Percentiles rank a stretch among this genome's conserved stretches.
These are phyloP conservation scores for Aphodius granarius DNA, from an alignment of 2,888 invertebrate species.

Conservation along the genomic window DNA sequence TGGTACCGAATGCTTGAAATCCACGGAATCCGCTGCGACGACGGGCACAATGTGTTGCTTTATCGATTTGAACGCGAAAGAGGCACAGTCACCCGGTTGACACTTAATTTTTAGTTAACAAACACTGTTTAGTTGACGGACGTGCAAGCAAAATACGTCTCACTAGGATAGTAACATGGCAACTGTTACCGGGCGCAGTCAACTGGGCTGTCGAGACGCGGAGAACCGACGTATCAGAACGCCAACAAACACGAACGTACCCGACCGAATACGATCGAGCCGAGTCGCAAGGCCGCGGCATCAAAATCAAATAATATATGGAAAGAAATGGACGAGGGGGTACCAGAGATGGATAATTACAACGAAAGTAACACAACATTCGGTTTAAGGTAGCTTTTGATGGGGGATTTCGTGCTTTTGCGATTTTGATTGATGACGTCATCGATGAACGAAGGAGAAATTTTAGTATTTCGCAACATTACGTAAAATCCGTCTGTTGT, in stretches of 20 bases:
- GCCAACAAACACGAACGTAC: conserved; percentile 19
- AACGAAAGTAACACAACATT: neutral
- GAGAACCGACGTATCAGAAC: conserved; percentile 27
- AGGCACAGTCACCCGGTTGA: conserved; percentile 3
- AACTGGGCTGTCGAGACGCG: conserved; percentile 38
- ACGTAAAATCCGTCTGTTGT: conserved; percentile 32
- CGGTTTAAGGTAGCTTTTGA: neutral
- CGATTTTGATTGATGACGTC: conserved; percentile 20
- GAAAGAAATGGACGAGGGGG: neutral
- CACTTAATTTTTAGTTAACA: conserved; percentile 11
- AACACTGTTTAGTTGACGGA: conserved; percentile 1
- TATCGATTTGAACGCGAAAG: neutral
- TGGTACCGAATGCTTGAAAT: conserved; percentile 1
- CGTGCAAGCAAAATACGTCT: conserved; percentile 10
- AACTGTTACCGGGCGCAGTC: conserved; percentile 49
- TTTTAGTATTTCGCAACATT: conserved; percentile 32
- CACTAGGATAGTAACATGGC: conserved; percentile 48
- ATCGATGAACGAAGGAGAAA: conserved; percentile 1
- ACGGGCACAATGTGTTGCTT: neutral
- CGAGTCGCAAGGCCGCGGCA: neutral
- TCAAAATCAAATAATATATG: neutral
- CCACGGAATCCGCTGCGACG: neutral
- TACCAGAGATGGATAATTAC: neutral
- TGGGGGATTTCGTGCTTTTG: neutral
- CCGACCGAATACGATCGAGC: conserved; percentile 3